Evolutionary conservation across 2,797 vertebrate genomes (phyloP).

Genomic region (Peromyscus eremicus): DNA sequence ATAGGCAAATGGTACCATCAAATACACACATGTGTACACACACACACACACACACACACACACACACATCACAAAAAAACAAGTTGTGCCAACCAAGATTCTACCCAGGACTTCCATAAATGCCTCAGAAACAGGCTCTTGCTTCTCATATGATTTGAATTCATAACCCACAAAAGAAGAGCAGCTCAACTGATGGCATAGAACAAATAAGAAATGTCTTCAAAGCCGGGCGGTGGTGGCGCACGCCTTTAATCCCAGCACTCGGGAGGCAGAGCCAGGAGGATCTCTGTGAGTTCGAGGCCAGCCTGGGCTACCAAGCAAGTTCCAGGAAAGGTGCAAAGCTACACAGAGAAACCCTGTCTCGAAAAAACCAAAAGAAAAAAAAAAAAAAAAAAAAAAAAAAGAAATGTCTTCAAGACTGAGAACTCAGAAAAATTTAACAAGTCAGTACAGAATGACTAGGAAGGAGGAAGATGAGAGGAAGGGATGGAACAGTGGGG

Average conservation of each 20-base stretch:
- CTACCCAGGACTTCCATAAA: not conserved
- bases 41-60: not conserved
- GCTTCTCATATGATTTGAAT: constrained; percentile 48
- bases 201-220: constrained; percentile 31
- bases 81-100: not conserved
- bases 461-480: not conserved
- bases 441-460: constrained; percentile 42
- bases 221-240: too few species aligned
- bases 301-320: too few species aligned
- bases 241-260: too few species aligned
- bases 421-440: constrained; percentile 10
- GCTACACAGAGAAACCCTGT: too few species aligned
- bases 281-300: too few species aligned
- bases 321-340: too few species aligned
- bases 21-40: not conserved
- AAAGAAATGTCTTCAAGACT: constrained; percentile 13
- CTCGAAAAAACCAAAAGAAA: too few species aligned
- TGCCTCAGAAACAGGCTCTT: constrained; percentile 14
- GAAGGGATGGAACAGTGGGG: not conserved
- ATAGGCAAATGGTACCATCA: not conserved
- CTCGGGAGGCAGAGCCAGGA: too few species aligned
- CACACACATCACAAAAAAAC: not conserved
- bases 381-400: too few species aligned
- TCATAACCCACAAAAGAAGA: constrained; percentile 47
- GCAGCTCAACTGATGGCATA: not conserved